phyloP scores from a whole-genome alignment of 30 jellyfish, hydroid and myxozoan genomes.

The Rhopilema esculentum region DNA sequence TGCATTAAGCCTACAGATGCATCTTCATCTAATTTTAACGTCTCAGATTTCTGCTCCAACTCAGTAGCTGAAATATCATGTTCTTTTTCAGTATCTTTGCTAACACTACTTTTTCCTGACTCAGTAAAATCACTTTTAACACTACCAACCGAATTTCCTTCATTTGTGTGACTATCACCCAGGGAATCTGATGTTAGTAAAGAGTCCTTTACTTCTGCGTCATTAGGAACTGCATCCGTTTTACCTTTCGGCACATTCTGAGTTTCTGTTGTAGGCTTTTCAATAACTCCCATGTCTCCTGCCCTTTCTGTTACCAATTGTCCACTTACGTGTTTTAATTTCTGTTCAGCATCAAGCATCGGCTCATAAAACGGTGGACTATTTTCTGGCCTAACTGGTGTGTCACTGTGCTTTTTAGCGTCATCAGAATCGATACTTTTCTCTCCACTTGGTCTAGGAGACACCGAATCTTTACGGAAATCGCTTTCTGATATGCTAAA shows the following conservation, averaged over 20 bases:
- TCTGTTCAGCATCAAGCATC: slow-evolving; percentile 78
- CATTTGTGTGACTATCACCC: neutral
- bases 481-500: neutral
- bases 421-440: neutral
- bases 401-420: neutral
- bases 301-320: neutral
- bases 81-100: too few species aligned
- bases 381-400: neutral
- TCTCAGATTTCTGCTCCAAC: neutral
- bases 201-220: neutral
- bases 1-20: neutral
- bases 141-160: neutral
- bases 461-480: neutral
- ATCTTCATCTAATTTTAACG: slow-evolving; percentile 6
- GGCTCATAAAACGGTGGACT: slow-evolving; percentile 80
- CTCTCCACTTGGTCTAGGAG: neutral
- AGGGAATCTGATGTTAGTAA: neutral
- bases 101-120: neutral
- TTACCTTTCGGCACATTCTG: neutral
- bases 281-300: neutral
- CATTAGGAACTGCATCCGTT: neutral
- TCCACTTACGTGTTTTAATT: slow-evolving; percentile 24
- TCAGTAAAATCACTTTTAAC: neutral
- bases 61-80: neutral
- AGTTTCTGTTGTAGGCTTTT: neutral